phyloP scores from a whole-genome alignment of 2,888 invertebrate species.

The Notodonta ziczac region DNA sequence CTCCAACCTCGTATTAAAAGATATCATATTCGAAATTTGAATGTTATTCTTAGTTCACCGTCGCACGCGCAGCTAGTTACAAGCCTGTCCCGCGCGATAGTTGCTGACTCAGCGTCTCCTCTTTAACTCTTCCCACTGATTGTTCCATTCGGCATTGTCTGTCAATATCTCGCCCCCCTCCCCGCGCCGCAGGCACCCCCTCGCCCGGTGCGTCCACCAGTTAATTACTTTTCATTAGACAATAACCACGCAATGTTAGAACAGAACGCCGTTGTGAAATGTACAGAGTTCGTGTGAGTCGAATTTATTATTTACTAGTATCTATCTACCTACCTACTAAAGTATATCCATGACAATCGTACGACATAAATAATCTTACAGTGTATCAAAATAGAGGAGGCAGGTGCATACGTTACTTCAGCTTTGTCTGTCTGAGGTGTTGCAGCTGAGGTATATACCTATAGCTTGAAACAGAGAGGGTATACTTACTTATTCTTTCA shows the following conservation, averaged over 20 bases:
- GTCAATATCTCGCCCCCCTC: constrained; percentile 60
- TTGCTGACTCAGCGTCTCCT: constrained; percentile 80
- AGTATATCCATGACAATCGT: no score
- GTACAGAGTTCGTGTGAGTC: constrained; percentile 7
- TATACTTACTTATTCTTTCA: no score
- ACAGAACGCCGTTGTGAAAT: constrained; percentile 47
- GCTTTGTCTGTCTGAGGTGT: no score
- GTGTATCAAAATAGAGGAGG: no score
- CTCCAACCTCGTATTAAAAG: no score
- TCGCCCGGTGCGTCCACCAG: constrained; percentile 44
- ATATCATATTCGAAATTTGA: background rate
- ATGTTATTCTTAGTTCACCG: constrained; percentile 28
- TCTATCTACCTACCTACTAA: background rate
- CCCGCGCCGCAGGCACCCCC: constrained; percentile 25
- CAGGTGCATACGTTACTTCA: no score
- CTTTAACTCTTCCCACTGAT: constrained; percentile 78
- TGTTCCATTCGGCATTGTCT: constrained; percentile 80
- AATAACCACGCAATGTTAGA: constrained; percentile 60
- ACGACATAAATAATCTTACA: no score
- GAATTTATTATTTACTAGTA: background rate
- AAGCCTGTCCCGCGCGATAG: constrained; percentile 64
- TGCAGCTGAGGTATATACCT: no score
- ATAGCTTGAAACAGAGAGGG: no score
- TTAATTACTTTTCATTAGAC: constrained; percentile 84
- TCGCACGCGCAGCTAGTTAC: constrained; percentile 63